Base-by-base conservation (phyloP, 2,888 invertebrate genomes). In the Isoperla grammatica region DNA sequence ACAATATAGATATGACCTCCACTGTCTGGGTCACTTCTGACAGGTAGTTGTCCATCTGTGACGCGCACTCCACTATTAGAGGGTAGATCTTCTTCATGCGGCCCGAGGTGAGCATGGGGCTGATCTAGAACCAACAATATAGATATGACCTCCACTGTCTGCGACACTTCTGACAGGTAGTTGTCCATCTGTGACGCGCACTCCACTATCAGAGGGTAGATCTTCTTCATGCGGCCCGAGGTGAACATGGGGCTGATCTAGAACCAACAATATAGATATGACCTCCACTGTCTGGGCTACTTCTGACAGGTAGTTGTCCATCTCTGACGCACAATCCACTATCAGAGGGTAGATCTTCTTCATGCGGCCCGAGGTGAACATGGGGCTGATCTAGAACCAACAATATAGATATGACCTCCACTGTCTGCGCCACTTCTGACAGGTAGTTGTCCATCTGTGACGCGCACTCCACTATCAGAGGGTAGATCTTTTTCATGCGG, bases 351-450 rank as follows among this genome's bases (percentile, higher is more conserved):
- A 69, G 68, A 71, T 68, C 35, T 62, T 63, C 62, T 69, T 70
- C 64, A 73, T 69, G 56, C 71, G 71, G 19, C 71, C 72, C 0
- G 71, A 69, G 1, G 72, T 69, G 61, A 73, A 73, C 2, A 69
- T 68, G 1, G 72, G 71, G 1, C 69, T 69, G 13, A 72, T 13
- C 22, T 62, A 55, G 11, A 45, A 29, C 29, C n/a, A n/a, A n/a
- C n/a, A n/a, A n/a, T n/a, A n/a, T n/a, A n/a, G n/a, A n/a, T 54
- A 59, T 61, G 37, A 61, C 46, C 29, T 64, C 64, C 11, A 65
- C 19, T 2, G 53, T 13, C 23, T 29, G 11, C 29, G 29, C 29
- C 42, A 20, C 12, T 11, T 56, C 22, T 15, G 43, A 45, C 5
- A 65, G 22, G 22, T 64, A 54, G 8, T 43, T 29, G 17, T 48